Base-by-base conservation (phyloP, 2,113 vertebrate species). In the Clarias magur region DNA sequence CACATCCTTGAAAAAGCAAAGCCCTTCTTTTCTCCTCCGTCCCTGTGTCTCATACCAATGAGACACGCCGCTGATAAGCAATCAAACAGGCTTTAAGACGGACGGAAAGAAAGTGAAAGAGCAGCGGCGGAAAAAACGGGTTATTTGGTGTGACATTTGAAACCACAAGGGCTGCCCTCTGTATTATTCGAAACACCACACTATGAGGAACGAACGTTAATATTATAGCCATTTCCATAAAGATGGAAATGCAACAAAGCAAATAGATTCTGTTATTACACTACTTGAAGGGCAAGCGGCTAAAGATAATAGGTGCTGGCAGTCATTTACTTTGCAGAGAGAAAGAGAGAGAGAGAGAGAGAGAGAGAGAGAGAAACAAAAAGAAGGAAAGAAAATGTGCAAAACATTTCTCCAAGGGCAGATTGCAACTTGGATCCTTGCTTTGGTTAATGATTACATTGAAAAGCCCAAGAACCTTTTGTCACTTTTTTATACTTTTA, bases 271-370 rank as follows among this genome's bases (percentile, higher is more conserved):
- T 84, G 54, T 42, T 83, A 85, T 90, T 84, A 84, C 53, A 84
- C 82, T 57, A 82, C 60, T 83, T 48, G 89, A 90, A 90, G 88
- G 83, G 83, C 84, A 90, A 86, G 76, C 48, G 73, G 87, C 59
- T 86, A 62, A 90, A 88, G 85, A 76, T 88, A 90, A 88, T 90
- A 86, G 75, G 88, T 86, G 85, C 84, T 86, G 87, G 81, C 87
- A 86, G 76, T 84, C 83, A 81, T 90, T 86, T 90, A 60, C 87
- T 85, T 34, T 73, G 25, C 17, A 59, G 42, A 6, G 23, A 21
- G 48, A 42, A 2, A 10, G n/a, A 78, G 13, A 59, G 38, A 78
- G 27, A 68, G 30, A 34, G 30, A 34, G 2, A 34, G n/a, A n/a
- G 11, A 59, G 11, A 70, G 38, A 78, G 42, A 7, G 73, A 79